These are phyloP conservation scores for Heliconius erato DNA, from an alignment of 2,888 invertebrate species.

Conservation along the genomic window DNA sequence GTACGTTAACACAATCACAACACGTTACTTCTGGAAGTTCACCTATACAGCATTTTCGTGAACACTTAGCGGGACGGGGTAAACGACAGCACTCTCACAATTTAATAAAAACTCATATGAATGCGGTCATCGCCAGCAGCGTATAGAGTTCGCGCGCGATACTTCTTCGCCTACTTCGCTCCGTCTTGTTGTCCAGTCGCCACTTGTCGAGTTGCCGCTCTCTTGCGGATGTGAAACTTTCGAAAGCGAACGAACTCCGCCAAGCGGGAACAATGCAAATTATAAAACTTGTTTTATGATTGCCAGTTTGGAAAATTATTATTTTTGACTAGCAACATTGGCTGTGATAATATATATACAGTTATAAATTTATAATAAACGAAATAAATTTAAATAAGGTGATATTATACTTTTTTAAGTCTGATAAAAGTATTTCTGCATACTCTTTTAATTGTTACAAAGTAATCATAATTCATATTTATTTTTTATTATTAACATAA, in stretches of 20 bases:
- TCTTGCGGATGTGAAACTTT: conserved; percentile 86
- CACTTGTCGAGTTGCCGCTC: conserved; percentile 75
- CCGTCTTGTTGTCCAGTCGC: conserved; percentile 62
- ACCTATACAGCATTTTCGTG: conserved; percentile 84
- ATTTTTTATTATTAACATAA: not conserved
- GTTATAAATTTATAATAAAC: not conserved
- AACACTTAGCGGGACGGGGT: conserved; percentile 79
- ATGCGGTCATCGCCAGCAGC: conserved; percentile 86
- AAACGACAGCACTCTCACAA: conserved; percentile 84
- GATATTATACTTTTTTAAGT: not conserved
- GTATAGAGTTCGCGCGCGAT: conserved; percentile 83
- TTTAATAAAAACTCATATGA: conserved; percentile 81
- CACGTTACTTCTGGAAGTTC: conserved; percentile 73
- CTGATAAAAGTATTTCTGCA: not conserved
- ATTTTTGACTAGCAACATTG: not conserved
- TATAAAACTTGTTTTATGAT: conserved; percentile 74
- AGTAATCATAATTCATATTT: not conserved
- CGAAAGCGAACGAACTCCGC: conserved; percentile 82
- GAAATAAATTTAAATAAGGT: not conserved
- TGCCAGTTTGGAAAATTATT: conserved; percentile 60
- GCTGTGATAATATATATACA: not conserved
- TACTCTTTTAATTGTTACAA: not conserved
- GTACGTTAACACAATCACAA: conserved; percentile 79
- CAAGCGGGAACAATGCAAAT: conserved; percentile 84
- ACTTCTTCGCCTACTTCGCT: conserved; percentile 81